Base-by-base conservation (phyloP, 2,888 invertebrate species). In the Agrochola macilenta region DNA sequence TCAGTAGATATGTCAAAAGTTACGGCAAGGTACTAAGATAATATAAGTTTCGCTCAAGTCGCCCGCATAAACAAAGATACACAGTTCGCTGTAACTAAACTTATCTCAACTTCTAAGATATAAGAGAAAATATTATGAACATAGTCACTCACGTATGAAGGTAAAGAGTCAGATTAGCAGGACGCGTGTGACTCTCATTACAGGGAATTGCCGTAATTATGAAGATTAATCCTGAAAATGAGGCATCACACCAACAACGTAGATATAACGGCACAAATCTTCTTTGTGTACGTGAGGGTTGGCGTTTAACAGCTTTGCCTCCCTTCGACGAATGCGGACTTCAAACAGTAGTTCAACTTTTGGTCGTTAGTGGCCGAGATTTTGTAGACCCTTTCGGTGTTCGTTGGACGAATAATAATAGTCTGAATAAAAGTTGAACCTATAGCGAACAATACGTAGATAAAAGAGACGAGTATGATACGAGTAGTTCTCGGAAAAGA, bases 221-320 rank as follows among this genome's bases (percentile, higher is more conserved):
- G 92, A 91, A 90, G 90, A 92, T 91, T 89, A 89, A 90, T 90
- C 87, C 86, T 81, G 89, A 85, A 90, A 90, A 91, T 90, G 90
- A 89, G 82, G 86, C 89, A 89, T 88, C 88, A 87, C 89, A 85
- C 89, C 80, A 85, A 88, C 89, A 84, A 79, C 83, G 85, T 83
- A 83, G 88, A 85, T 84, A 83, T 88, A 82, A 87, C 79, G 76
- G 78, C 86, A 81, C 86, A 86, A 88, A 87, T 87, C 82, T 88
- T 88, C 87, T 87, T 88, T 87, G 86, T 88, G 87, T 87, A 88
- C 85, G 87, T 88, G 87, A 88, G 86, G 83, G 88, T 86, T 76
- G 66, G 69, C 74, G 78, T 79, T 85, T 88, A 85, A 87, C 86
- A 84, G 84, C 84, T 78, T 84, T 78, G 61, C 58, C 70, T 76